phyloP scores from a whole-genome alignment of 1,140 invertebrate genomes.

The Drosophila pseudoananassae region DNA sequence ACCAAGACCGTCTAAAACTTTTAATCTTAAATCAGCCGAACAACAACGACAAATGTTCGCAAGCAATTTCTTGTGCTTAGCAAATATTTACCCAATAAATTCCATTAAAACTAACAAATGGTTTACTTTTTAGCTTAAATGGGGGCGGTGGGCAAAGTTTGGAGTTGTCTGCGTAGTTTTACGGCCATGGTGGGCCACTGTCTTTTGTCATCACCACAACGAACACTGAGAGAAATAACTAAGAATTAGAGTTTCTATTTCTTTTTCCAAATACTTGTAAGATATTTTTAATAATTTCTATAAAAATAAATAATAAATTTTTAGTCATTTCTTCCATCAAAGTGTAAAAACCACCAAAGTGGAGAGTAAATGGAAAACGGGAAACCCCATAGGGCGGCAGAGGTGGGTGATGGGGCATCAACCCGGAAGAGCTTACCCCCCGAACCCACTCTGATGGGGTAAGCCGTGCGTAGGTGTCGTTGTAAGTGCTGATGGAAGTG shows the following conservation, averaged over 20 bases:
- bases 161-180: constrained; percentile 31
- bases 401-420: not conserved
- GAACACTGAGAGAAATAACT: not conserved
- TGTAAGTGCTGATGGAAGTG: constrained; percentile 44
- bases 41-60: constrained; percentile 59
- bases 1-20: constrained; percentile 39
- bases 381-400: not conserved
- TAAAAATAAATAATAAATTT: too few relatives aligned
- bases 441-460: constrained; percentile 15
- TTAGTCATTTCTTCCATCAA: too few relatives aligned
- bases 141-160: constrained; percentile 16
- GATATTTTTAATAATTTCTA: too few relatives aligned
- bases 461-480: constrained; percentile 44
- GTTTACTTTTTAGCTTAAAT: constrained; percentile 75
- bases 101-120: constrained; percentile 81
- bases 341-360: not conserved
- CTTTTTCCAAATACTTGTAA: too few relatives aligned
- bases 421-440: not conserved
- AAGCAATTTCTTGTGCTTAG: constrained; percentile 66
- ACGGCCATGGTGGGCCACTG: constrained; percentile 20
- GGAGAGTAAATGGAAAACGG: constrained; percentile 10
- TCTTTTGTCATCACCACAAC: constrained; percentile 1
- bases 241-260: too few relatives aligned
- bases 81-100: constrained; percentile 80
- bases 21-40: constrained; percentile 74